These are phyloP conservation scores for Calidris pygmaea DNA, from an alignment of 2,113 vertebrate species.

Conservation along the genomic window DNA sequence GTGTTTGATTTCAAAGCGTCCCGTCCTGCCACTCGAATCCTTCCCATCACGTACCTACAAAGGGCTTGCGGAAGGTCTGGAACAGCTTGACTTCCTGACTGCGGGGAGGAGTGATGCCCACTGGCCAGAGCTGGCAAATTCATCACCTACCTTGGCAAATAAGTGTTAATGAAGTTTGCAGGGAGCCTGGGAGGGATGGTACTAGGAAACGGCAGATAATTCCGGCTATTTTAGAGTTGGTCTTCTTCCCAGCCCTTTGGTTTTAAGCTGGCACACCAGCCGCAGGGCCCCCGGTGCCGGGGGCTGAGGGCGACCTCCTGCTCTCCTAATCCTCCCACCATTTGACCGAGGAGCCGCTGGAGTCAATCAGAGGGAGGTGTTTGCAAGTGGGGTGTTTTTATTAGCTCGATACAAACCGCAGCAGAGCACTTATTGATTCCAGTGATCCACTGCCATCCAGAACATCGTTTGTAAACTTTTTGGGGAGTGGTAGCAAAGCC, in stretches of 20 bases:
- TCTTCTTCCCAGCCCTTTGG: not conserved
- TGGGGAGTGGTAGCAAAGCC: not conserved
- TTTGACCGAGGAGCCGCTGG: not conserved
- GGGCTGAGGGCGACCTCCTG: not conserved
- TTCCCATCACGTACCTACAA: not conserved
- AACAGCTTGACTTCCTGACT: not conserved
- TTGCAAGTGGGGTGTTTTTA: not conserved
- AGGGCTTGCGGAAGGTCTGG: not conserved
- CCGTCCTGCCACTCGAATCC: slow-evolving; percentile 43
- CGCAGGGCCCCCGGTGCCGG: not conserved
- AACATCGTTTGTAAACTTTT: slow-evolving; percentile 64
- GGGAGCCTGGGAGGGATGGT: not conserved
- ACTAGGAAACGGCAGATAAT: not conserved
- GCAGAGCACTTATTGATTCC: slow-evolving; percentile 42
- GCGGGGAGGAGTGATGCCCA: not conserved
- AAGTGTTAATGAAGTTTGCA: not conserved
- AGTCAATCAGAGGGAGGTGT: not conserved
- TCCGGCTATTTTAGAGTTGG: not conserved
- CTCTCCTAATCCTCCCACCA: not conserved
- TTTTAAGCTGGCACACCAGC: not conserved
- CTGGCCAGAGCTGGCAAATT: not conserved
- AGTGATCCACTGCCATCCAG: slow-evolving; percentile 22
- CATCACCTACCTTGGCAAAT: not conserved
- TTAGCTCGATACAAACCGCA: slow-evolving; percentile 46
- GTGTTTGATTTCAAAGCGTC: slow-evolving; percentile 45